Percentiles rank a stretch among this genome's conserved stretches.
Conservation (phyloP, 2,113 vertebrate species). For the Pardalotus punctatus region DNA sequence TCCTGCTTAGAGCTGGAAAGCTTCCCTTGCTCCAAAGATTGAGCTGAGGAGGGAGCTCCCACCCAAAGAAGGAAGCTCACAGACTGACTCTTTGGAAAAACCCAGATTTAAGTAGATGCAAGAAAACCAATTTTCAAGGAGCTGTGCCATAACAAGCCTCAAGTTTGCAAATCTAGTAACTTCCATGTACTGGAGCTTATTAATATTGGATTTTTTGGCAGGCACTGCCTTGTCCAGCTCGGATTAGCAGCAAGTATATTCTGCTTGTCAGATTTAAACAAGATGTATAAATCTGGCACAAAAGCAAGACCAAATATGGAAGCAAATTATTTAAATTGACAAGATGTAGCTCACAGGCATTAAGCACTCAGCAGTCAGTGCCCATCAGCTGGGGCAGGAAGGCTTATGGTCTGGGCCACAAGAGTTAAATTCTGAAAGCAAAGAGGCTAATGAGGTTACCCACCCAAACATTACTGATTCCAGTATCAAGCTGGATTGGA, state of each 20-base stretch:
- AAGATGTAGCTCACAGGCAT: not conserved
- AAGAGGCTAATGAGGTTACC: not conserved
- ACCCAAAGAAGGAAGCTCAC: not conserved
- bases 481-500: rapidly evolving
- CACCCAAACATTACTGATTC: not conserved
- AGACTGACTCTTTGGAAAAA: not conserved
- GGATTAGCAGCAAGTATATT: not conserved
- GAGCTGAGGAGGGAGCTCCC: not conserved
- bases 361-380: not conserved
- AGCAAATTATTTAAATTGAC: not conserved
- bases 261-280: not conserved
- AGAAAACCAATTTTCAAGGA: not conserved
- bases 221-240: not conserved
- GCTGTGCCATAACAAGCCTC: not conserved
- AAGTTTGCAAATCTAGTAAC: not conserved
- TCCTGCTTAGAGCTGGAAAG: not conserved
- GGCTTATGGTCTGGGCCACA: not conserved
- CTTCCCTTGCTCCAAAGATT: not conserved
- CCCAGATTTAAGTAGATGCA: not conserved
- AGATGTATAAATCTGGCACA: not conserved
- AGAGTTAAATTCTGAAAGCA: not conserved
- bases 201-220: not conserved
- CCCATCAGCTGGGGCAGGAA: not conserved
- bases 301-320: slow-evolving; percentile 36
- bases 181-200: not conserved